These are phyloP conservation scores for Copidosoma floridanum DNA, from an alignment of 1,140 invertebrate species.

Conservation along the genomic window DNA sequence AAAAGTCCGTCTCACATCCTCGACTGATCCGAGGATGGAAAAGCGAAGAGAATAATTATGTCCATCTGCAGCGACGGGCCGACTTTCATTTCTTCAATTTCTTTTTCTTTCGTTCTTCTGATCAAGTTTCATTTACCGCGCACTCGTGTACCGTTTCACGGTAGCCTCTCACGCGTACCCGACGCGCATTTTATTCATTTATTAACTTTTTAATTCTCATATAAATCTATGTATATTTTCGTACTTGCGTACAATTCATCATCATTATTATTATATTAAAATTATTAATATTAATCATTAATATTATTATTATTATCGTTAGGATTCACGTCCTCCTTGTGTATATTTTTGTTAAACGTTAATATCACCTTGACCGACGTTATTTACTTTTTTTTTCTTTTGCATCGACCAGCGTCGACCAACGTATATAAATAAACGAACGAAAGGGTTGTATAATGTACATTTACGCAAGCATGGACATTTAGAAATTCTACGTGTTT, in stretches of 20 bases:
- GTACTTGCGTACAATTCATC: conserved; percentile 1
- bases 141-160: conserved; percentile 12
- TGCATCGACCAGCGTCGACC: neutral
- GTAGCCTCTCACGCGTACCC: conserved; percentile 15
- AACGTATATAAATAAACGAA: conserved; percentile 2
- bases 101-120: too few species aligned
- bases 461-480: conserved; percentile 3
- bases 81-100: neutral
- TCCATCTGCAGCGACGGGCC: neutral
- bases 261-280: too few species aligned
- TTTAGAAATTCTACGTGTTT: too few species aligned
- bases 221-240: conserved; percentile 16
- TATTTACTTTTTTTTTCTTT: neutral
- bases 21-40: neutral
- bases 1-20: neutral
- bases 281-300: too few species aligned
- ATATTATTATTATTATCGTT: too few species aligned
- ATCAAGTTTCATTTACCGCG: neutral
- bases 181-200: conserved; percentile 2
- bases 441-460: conserved; percentile 16
- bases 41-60: neutral
- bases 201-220: neutral
- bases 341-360: conserved; percentile 13
- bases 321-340: neutral
- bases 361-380: conserved; percentile 17